A percentile compares a stretch with the other conserved stretches of the same genome.
Evolutionary conservation across 2,797 vertebrate species (phyloP).

Genomic region (Xenopus petersii): DNA sequence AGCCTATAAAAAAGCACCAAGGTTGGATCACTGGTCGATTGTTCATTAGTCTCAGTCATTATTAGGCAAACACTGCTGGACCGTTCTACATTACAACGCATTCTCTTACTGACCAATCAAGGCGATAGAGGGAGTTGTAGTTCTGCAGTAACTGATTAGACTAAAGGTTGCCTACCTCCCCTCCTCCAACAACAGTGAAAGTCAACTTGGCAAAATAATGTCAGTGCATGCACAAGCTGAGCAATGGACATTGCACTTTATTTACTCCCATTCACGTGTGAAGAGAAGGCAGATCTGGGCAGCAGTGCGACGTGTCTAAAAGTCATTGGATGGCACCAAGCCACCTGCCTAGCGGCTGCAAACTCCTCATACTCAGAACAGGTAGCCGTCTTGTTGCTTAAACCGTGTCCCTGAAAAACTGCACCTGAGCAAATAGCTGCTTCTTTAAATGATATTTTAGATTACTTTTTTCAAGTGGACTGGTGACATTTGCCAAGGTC

Average conservation of each 20-base stretch:
- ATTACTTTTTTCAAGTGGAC: slow-evolving; percentile 9
- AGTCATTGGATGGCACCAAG: slow-evolving; percentile 1
- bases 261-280: background rate
- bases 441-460: slow-evolving; percentile 31
- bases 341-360: background rate
- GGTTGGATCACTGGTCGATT: too few species aligned
- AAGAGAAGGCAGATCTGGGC: slow-evolving; percentile 5
- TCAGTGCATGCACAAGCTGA: background rate
- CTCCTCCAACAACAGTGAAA: background rate
- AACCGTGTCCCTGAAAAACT: slow-evolving; percentile 24
- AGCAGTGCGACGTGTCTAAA: slow-evolving; percentile 25
- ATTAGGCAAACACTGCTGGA: too few species aligned
- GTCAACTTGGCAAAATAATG: background rate
- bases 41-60: too few species aligned
- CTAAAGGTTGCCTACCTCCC: background rate
- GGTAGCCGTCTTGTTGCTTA: too few species aligned
- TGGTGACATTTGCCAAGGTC: slow-evolving; percentile 27
- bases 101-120: too few species aligned
- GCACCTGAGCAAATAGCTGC: slow-evolving; percentile 33
- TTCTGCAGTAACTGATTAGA: background rate
- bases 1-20: too few species aligned
- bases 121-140: background rate
- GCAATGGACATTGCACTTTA: background rate
- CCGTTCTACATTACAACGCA: too few species aligned
- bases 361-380: slow-evolving; percentile 5